Base-by-base conservation (phyloP, 2,797 vertebrate genomes). In the Sebastes steindachneri region DNA sequence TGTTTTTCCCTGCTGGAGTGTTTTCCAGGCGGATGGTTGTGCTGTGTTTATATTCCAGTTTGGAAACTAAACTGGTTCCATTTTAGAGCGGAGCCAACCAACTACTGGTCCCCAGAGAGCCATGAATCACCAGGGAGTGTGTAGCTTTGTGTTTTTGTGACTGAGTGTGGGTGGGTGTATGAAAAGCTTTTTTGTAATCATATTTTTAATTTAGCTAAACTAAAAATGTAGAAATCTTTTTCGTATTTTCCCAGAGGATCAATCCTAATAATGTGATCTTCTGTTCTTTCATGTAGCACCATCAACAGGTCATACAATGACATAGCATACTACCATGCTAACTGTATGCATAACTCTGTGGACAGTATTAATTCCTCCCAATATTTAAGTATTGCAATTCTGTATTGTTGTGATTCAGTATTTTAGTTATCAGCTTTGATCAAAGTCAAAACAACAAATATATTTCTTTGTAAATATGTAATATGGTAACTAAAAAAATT, bases 61-160 rank as follows among this genome's bases (percentile, higher is more conserved):
- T 79, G 81, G 74, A 83, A 69, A 71, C 58, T 60, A 79, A 71
- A 71, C 67, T 63, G 72, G 59, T 26, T 71, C 78, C 12, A 64
- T 65, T 72, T 80, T 28, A 48, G 64, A 75, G 25, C 59, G 5
- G 17, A 59, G 21, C 26, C 41, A 1, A 58, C 21, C 4, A 6
- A 17, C n/a, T 7, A 5, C 8, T 0, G 28, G n/a, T 35, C 79
- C 75, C 80, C 26, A 26, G 67, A 53, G 82, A 29, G 71, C 48
- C 66, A 5, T 25, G 17, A 54, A 6, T 70, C 73, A 59, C 7
- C 35, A 4, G 68, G 28, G 35, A 5, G 17, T 3, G 54, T 6
- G 74, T 71, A 63, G 57, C 21, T 14, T 41, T n/a, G 21, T 77
- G 58, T 70, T 58, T 68, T 41, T 65, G 31, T 14, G 25, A 9